A percentile compares a stretch with the other conserved stretches of the same genome.
Conservation (phyloP, 2,797 vertebrate genomes). For the Erpetoichthys calabaricus region DNA sequence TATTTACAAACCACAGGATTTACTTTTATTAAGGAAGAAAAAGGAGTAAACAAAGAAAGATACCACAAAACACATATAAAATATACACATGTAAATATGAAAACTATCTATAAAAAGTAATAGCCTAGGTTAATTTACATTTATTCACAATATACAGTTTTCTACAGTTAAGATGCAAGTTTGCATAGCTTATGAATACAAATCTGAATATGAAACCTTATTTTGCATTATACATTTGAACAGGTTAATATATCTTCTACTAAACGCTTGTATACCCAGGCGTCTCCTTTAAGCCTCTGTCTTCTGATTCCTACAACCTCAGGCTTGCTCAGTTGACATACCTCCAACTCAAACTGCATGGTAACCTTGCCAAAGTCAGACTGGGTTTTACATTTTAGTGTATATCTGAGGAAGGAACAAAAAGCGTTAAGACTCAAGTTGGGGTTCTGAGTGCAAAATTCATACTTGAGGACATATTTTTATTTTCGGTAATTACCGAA, state of each 20-base stretch:
- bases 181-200: neutral
- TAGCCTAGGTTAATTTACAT: constrained; percentile 14
- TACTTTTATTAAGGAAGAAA: too few relatives aligned
- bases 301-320: constrained; percentile 69
- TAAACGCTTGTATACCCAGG: constrained; percentile 90
- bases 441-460: constrained; percentile 14
- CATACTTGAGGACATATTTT: too few relatives aligned
- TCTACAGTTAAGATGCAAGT: constrained; percentile 20
- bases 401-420: constrained; percentile 52
- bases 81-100: constrained; percentile 12
- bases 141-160: constrained; percentile 23
- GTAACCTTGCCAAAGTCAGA: constrained; percentile 80
- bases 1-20: too few relatives aligned
- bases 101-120: constrained; percentile 7
- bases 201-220: too few relatives aligned
- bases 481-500: too few relatives aligned
- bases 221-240: constrained; percentile 48
- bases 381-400: constrained; percentile 70
- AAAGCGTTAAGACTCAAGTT: neutral
- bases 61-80: constrained; percentile 17
- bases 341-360: constrained; percentile 84
- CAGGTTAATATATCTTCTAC: constrained; percentile 78
- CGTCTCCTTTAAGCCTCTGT: constrained; percentile 81
- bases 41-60: constrained; percentile 1
- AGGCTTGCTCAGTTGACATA: constrained; percentile 67